Percentiles rank a stretch among this genome's conserved stretches.
These are phyloP conservation scores for Heterohyrax brucei DNA, from an alignment of 2,797 vertebrate genomes.

Conservation along the genomic window DNA sequence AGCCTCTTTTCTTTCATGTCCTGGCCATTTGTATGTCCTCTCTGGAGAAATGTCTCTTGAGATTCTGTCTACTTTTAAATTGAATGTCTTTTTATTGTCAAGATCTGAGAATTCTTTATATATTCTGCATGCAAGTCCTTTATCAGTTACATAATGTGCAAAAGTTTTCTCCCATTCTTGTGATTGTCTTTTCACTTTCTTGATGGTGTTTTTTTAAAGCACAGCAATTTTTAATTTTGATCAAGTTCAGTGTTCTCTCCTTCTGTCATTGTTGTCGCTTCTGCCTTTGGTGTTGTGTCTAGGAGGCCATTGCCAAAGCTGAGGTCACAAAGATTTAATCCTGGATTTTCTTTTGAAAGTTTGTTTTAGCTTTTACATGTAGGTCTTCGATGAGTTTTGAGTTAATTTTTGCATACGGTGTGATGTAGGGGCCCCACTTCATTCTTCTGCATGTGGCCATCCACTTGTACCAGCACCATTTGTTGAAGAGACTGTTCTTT, in stretches of 20 bases:
- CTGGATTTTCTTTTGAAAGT: not conserved
- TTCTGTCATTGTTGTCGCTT: not conserved
- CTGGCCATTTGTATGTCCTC: too few species aligned
- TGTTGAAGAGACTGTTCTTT: not conserved
- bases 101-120: not conserved
- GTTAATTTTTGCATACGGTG: too few species aligned
- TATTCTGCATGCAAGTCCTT: not conserved
- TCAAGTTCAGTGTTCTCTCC: not conserved
- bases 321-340: constrained; percentile 5
- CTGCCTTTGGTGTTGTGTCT: not conserved
- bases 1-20: too few species aligned
- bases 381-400: too few species aligned
- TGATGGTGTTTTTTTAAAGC: not conserved
- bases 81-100: constrained; percentile 22
- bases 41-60: not conserved
- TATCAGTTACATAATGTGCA: constrained; percentile 22
- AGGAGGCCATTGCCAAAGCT: not conserved
- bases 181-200: not conserved
- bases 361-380: not conserved
- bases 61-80: not conserved
- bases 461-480: not conserved
- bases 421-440: too few species aligned
- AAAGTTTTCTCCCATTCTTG: not conserved
- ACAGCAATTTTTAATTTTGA: not conserved
- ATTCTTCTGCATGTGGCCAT: too few species aligned